Evolutionary conservation across 2,888 invertebrate species (phyloP), one percentile per base, ranked within the genome.

Genomic region (Tachina lurida): DNA sequence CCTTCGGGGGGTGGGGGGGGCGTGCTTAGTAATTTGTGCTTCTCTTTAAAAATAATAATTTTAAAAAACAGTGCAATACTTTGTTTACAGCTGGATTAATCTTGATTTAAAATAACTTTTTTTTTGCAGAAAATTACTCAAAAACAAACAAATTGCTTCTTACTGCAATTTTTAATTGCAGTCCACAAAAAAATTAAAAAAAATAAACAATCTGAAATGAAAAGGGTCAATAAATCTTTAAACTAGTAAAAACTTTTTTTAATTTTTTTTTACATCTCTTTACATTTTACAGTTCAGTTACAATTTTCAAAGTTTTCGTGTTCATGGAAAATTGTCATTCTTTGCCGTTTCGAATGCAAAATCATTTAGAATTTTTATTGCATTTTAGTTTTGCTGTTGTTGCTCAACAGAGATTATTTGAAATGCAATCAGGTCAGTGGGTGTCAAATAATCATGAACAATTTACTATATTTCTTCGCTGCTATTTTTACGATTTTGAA

Each of bases 401-500:
- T 31, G 39, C 13, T 58, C 58, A 22, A 10, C 19, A n/a, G 58
- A 43, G 41, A 52, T 56, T 8, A 52, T 67, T 81, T 62, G 13
- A 3, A 68, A 67, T 68, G 60, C 77, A 83, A 77, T 77, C 83
- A 77, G 86, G 86, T 86, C 86, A 86, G 65, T 83, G 83, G 79
- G 86, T 83, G 86, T 86, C 83, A 83, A 63, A 60, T 79, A 83
- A 80, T 83, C 82, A 68, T 76, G 47, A 83, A 52, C 70, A 82
- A 78, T 79, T 82, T 79, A 71, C 70, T 75, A n/a, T 81, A 56
- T 65, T 70, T 45, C 10, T 65, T 52, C 15, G 13, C 31, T 63
- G 60, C 71, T 15, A 19, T 12, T 83, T 77, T 58, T 41, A 43
- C 19, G 71, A 75, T 81, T 77, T 74, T 70, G 22, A 76, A 86